These are phyloP conservation scores for Nylanderia fulva DNA, from an alignment of 1,140 invertebrate species.

Conservation along the genomic window DNA sequence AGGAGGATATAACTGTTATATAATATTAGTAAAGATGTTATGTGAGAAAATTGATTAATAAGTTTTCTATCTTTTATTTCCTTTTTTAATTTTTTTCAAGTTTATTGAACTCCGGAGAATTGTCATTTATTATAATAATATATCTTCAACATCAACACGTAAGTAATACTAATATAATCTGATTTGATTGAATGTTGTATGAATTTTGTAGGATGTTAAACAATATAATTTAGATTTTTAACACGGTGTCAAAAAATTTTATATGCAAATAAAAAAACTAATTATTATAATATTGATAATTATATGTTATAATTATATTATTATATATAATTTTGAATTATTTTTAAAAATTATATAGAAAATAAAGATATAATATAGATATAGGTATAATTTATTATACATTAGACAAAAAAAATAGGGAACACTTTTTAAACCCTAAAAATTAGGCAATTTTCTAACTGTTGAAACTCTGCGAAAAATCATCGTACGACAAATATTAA, in stretches of 20 bases:
- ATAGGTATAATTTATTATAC: too few relatives aligned
- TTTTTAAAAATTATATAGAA: not conserved
- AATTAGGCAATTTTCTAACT: too few relatives aligned
- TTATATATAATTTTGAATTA: conserved; percentile 1
- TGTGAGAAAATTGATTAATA: not conserved
- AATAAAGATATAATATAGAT: too few relatives aligned
- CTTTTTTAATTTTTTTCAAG: not conserved
- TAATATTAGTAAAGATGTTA: not conserved
- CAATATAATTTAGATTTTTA: not conserved
- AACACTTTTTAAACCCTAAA: too few relatives aligned
- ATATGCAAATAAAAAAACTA: not conserved
- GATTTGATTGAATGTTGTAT: not conserved
- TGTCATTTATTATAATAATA: not conserved
- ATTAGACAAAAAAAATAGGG: too few relatives aligned
- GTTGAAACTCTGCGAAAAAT: too few relatives aligned
- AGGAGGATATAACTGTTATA: not conserved
- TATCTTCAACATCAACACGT: not conserved
- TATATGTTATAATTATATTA: too few relatives aligned
- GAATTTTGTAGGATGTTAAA: not conserved
- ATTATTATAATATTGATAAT: not conserved
- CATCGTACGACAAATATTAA: too few relatives aligned
- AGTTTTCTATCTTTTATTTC: not conserved
- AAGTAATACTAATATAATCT: conserved; percentile 20
- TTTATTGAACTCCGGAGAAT: not conserved
- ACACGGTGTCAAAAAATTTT: not conserved